Evolutionary conservation across 2,888 invertebrate species (phyloP).

Genomic region (Pseudanteris insignis): DNA sequence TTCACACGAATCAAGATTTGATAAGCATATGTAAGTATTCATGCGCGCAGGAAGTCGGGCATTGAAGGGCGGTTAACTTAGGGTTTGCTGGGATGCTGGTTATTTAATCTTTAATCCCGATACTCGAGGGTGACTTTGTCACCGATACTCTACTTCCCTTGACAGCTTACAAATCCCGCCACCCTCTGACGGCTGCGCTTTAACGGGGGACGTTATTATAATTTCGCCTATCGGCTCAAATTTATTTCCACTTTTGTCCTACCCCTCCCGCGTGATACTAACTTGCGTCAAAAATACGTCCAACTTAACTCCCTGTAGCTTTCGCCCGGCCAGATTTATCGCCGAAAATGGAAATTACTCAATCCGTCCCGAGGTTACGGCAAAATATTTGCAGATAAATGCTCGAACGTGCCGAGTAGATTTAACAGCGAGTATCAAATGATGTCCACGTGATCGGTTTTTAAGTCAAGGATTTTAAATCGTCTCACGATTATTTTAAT

Average conservation of each 20-base stretch:
- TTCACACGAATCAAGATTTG: too few relatives aligned
- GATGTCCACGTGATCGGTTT: too few relatives aligned
- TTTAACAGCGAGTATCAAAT: too few relatives aligned
- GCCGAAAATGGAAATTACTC: too few relatives aligned
- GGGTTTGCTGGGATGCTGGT: constrained; percentile 57
- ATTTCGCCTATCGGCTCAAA: constrained; percentile 38
- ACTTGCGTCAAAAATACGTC: constrained; percentile 11
- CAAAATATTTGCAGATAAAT: constrained; percentile 25
- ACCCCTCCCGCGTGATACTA: constrained; percentile 4
- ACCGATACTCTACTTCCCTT: constrained; percentile 47
- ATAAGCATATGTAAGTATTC: constrained; percentile 46
- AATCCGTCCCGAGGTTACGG: too few relatives aligned
- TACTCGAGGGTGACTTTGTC: constrained; percentile 49
- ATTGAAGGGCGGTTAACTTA: constrained; percentile 51
- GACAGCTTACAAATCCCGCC: constrained; percentile 44
- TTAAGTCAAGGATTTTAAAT: too few relatives aligned
- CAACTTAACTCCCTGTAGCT: background rate
- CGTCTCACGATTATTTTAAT: too few relatives aligned
- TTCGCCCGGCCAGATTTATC: too few relatives aligned
- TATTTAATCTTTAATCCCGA: constrained; percentile 65
- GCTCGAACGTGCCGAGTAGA: too few relatives aligned
- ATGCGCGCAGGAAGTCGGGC: constrained; percentile 37
- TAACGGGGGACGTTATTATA: constrained; percentile 40
- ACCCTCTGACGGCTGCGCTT: constrained; percentile 38
- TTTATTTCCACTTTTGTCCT: constrained; percentile 41